Base-by-base conservation (phyloP, 2,797 vertebrate species). In the Trachops cirrhosus region DNA sequence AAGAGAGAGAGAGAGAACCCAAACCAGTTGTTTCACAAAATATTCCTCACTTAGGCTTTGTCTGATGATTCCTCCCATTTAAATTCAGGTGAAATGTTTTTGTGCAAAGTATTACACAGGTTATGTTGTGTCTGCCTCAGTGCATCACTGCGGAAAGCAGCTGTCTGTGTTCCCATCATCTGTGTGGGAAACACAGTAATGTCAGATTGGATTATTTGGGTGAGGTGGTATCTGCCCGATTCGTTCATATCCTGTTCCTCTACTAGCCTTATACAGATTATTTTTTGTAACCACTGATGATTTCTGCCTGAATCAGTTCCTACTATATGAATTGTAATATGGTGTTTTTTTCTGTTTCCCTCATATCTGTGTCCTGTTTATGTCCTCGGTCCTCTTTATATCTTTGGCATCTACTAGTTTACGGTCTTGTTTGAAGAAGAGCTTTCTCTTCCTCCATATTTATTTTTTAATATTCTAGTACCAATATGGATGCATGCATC, bases 141-240 rank as follows among this genome's bases (percentile, higher is more conserved):
- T 21, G 26, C 9, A 15, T 88, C 39, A 29, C 32, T 64, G 93
- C 71, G 52, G n/a, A 26, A 77, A 52, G 14, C 24, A 32, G 1
- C 50, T 80, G 24, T 79, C 70, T 10, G 19, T 32, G 22, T 39
- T 68, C 37, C 67, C 62, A 18, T 67, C 37, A 18, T 24, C n/a
- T n/a, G n/a, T n/a, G n/a, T 82, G 82, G 32, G 54, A 11, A 11
- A 57, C 54, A 26, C 24, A 57, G 22, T 48, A 18, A 32, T 78
- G 26, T 71, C 79, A 93, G n/a, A 93, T 93, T 92, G 68, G 68
- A 59, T 91, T 91, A 52, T 68, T 86, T 92, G 71, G 34, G 2
- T 77, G 21, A 75, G 37, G 39, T 92, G 32, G 4, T 73, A 52
- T 26, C 32, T 70, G 24, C 32, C 37, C 79, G 15, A 73, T 86